These are phyloP conservation scores for Tachina fera DNA, from an alignment of 2,888 invertebrate species.

Conservation along the genomic window DNA sequence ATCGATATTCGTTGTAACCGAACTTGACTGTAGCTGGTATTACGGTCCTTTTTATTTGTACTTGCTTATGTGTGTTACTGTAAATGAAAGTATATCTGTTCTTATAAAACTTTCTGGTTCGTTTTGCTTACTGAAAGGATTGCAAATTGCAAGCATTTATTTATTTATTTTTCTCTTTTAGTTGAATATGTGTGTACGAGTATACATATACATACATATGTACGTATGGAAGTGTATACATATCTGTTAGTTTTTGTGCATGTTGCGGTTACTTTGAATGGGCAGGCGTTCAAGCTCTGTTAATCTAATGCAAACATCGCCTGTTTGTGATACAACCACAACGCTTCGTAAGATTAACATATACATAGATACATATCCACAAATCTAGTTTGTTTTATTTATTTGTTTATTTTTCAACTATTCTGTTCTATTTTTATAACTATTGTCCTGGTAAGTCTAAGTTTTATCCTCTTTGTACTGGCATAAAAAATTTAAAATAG, in stretches of 20 bases:
- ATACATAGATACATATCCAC: slow-evolving; percentile 9
- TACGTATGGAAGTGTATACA: not conserved
- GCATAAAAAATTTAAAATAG: not conserved
- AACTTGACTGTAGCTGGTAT: not conserved
- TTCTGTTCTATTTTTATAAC: slow-evolving; percentile 17
- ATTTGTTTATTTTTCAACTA: no score
- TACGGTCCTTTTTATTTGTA: not conserved
- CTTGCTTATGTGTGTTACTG: slow-evolving; percentile 39
- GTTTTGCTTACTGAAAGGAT: slow-evolving; percentile 27
- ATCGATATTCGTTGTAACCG: no score
- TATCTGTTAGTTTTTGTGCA: slow-evolving; percentile 41
- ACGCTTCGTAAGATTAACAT: slow-evolving; percentile 56
- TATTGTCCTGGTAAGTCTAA: slow-evolving; percentile 3
- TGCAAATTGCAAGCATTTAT: slow-evolving; percentile 45
- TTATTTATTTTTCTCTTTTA: slow-evolving; percentile 29
- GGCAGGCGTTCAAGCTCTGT: slow-evolving; percentile 66
- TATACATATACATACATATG: not conserved
- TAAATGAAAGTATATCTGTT: slow-evolving; percentile 7
- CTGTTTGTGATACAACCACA: slow-evolving; percentile 61
- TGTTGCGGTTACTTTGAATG: slow-evolving; percentile 66
- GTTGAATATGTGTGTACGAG: not conserved
- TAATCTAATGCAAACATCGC: slow-evolving; percentile 68
- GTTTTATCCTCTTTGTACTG: not conserved
- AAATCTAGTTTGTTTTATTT: slow-evolving; percentile 46
- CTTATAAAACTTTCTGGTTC: not conserved